Percentiles rank a stretch among this genome's conserved stretches.
These are phyloP conservation scores for Stegastes partitus DNA, from an alignment of 2,113 vertebrate genomes.

Conservation along the genomic window DNA sequence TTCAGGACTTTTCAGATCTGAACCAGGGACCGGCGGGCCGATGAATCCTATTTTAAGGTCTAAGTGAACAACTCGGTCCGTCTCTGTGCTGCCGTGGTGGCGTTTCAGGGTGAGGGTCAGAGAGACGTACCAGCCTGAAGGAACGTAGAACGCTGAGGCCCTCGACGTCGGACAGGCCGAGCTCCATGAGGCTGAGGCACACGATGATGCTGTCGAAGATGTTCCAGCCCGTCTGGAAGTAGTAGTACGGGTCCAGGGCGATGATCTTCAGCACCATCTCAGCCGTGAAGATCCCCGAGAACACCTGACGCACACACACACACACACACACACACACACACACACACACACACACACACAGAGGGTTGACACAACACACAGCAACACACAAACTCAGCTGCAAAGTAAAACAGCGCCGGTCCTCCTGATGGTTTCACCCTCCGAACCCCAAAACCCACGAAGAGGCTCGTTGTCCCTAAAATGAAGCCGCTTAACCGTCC, in stretches of 20 bases:
- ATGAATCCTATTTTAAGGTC: too few relatives aligned
- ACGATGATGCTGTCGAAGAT: conserved; percentile 99
- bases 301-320: conserved; percentile 86
- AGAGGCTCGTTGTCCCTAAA: too few relatives aligned
- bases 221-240: conserved; percentile 99
- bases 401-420: too few relatives aligned
- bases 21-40: too few relatives aligned
- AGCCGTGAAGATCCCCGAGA: conserved; percentile 97
- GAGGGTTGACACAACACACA: conserved; percentile 1
- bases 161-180: conserved; percentile 94
- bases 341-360: not conserved
- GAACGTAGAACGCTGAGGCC: conserved; percentile 97
- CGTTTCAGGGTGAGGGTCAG: too few relatives aligned
- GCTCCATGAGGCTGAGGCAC: conserved; percentile 95
- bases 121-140: conserved; percentile 84
- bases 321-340: conserved; percentile 9
- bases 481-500: too few relatives aligned
- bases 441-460: too few relatives aligned
- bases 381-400: not conserved
- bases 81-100: too few relatives aligned
- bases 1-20: too few relatives aligned
- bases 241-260: conserved; percentile 96
- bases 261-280: conserved; percentile 98
- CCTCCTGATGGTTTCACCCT: too few relatives aligned
- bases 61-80: too few relatives aligned